Percentiles rank a stretch among this genome's conserved stretches.
These are phyloP conservation scores for Sarcophaga variegata DNA, from an alignment of 2,888 invertebrate species.

Conservation along the genomic window DNA sequence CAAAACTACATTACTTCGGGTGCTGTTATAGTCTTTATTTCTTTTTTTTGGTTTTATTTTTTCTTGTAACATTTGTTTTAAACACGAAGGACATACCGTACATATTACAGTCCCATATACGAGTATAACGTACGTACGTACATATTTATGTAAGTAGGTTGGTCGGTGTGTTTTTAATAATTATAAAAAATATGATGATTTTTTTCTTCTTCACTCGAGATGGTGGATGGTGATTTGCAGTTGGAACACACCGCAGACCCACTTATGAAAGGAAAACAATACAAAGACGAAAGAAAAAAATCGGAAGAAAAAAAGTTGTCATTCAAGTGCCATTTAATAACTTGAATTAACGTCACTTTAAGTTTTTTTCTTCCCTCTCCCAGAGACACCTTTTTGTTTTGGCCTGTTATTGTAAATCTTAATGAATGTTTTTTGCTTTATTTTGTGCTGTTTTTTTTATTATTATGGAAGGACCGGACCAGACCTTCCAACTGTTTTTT, in stretches of 20 bases:
- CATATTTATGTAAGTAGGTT: background rate
- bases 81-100: conserved; percentile 39
- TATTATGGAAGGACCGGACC: conserved; percentile 40
- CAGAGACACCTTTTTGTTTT: background rate
- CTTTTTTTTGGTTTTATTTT: background rate
- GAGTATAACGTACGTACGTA: too few relatives aligned
- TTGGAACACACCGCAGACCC: background rate
- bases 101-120: background rate
- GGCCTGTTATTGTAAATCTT: background rate
- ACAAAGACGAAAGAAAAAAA: background rate
- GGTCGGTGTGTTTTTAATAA: conserved; percentile 7
- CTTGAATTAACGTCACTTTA: conserved; percentile 8
- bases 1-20: background rate
- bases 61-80: conserved; percentile 19
- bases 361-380: background rate
- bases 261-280: background rate
- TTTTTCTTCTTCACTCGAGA: background rate
- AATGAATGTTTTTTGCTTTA: background rate
- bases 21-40: background rate
- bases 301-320: conserved; percentile 15
- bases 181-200: conserved; percentile 28
- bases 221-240: too few relatives aligned
- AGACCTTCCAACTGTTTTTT: conserved; percentile 26
- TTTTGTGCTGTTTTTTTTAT: background rate
- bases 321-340: conserved; percentile 24